These are phyloP conservation scores for Parochlus steinenii DNA, from an alignment of 2,888 invertebrate genomes.

Conservation along the genomic window DNA sequence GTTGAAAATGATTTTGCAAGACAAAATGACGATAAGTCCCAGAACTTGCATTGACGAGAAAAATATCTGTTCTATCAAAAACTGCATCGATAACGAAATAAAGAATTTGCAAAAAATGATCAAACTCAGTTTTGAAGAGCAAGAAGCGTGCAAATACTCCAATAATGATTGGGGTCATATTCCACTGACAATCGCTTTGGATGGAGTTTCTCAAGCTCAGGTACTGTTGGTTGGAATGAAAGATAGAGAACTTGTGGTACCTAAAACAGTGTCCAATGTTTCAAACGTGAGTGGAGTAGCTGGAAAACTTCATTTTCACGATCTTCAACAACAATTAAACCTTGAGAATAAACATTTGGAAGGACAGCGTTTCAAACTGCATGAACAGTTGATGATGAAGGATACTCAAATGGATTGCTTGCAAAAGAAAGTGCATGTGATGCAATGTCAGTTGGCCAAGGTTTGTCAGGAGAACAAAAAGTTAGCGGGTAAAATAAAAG, in stretches of 20 bases:
- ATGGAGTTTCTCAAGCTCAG: neutral
- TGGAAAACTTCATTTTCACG: too few species aligned
- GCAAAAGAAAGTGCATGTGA: neutral
- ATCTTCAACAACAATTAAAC: neutral
- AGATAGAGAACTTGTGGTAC: neutral
- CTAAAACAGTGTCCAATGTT: constrained; percentile 1
- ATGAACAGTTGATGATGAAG: neutral
- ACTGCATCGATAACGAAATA: neutral
- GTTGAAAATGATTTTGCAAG: neutral
- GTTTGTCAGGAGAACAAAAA: constrained; percentile 1
- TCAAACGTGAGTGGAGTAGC: constrained; percentile 1
- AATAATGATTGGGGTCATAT: neutral
- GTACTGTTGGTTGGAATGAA: neutral
- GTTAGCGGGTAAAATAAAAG: neutral
- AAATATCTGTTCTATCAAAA: neutral
- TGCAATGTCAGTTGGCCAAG: neutral
- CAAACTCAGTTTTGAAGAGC: neutral
- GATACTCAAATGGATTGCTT: neutral
- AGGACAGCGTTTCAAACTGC: neutral
- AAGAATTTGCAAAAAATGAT: constrained; percentile 2
- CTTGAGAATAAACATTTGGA: neutral
- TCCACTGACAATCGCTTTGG: neutral
- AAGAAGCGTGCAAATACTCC: neutral
- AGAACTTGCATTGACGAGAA: neutral
- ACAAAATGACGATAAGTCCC: neutral